Conservation (phyloP, 2,888 invertebrate species). For the Vesta saturnalis region DNA sequence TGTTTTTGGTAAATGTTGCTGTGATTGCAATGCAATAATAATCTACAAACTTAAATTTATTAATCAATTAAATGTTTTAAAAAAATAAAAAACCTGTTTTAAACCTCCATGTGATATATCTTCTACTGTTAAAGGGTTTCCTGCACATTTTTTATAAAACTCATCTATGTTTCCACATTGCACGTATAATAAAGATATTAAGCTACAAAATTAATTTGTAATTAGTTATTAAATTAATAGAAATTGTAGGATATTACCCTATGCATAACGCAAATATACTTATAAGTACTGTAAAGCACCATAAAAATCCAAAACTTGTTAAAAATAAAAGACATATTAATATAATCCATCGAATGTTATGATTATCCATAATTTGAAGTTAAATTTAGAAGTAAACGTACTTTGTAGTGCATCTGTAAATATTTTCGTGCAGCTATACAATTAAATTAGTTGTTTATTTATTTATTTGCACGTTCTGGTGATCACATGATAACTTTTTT, state of each 20-base stretch:
- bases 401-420: conserved; percentile 9
- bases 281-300: conserved; percentile 55
- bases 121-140: conserved; percentile 57
- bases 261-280: conserved; percentile 56
- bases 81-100: conserved; percentile 44
- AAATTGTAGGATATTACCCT: conserved; percentile 57
- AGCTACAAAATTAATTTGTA: conserved; percentile 51
- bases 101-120: conserved; percentile 60
- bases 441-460: conserved; percentile 15
- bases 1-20: conserved; percentile 58
- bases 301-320: conserved; percentile 60
- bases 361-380: conserved; percentile 40
- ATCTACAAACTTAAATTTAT: conserved; percentile 4
- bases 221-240: conserved; percentile 3
- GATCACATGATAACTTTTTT: conserved; percentile 27
- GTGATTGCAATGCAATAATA: conserved; percentile 46
- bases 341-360: conserved; percentile 56
- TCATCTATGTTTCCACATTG: conserved; percentile 58
- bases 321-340: conserved; percentile 59
- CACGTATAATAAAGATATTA: conserved; percentile 59
- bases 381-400: conserved; percentile 15
- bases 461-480: not conserved
- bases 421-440: not conserved
- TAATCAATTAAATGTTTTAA: not conserved
- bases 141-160: conserved; percentile 56